A percentile compares a stretch with the other conserved stretches of the same genome.
Evolutionary conservation across 1,140 invertebrate genomes (phyloP).

Genomic region (Trichonephila clavipes): DNA sequence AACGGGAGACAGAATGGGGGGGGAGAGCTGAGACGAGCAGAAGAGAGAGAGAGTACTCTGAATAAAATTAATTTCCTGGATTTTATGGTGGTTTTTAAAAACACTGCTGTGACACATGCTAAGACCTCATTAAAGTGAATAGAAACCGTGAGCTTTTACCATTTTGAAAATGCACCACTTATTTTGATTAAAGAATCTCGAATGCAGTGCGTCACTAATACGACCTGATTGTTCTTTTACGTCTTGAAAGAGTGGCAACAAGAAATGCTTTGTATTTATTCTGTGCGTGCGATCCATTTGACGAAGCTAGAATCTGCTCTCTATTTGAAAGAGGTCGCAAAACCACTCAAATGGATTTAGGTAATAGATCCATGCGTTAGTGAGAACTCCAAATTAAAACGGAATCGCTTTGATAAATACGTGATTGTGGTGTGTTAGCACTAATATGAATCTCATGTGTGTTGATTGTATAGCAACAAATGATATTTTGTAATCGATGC

Average conservation of each 20-base stretch:
- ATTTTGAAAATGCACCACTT: conserved; percentile 25
- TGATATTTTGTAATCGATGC: neutral
- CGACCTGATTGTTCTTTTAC: neutral
- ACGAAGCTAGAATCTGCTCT: neutral
- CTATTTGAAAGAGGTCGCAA: neutral
- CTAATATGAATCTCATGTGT: neutral
- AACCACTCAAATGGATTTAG: neutral
- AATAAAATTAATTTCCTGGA: conserved; percentile 38
- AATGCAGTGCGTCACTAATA: neutral
- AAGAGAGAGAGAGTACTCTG: neutral
- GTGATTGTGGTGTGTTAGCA: neutral
- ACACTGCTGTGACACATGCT: neutral
- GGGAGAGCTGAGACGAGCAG: neutral
- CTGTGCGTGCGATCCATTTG: neutral
- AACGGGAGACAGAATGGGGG: neutral
- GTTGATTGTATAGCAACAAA: neutral
- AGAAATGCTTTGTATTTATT: neutral
- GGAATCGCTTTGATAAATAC: neutral
- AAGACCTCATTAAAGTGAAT: conserved; percentile 20
- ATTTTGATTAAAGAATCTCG: neutral
- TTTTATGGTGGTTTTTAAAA: conserved; percentile 34
- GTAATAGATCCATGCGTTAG: neutral
- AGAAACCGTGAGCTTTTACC: neutral
- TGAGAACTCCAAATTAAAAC: neutral
- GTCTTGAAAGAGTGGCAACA: neutral